These are phyloP conservation scores for Neodiprion lecontei DNA, from an alignment of 1,140 invertebrate genomes.

Conservation along the genomic window DNA sequence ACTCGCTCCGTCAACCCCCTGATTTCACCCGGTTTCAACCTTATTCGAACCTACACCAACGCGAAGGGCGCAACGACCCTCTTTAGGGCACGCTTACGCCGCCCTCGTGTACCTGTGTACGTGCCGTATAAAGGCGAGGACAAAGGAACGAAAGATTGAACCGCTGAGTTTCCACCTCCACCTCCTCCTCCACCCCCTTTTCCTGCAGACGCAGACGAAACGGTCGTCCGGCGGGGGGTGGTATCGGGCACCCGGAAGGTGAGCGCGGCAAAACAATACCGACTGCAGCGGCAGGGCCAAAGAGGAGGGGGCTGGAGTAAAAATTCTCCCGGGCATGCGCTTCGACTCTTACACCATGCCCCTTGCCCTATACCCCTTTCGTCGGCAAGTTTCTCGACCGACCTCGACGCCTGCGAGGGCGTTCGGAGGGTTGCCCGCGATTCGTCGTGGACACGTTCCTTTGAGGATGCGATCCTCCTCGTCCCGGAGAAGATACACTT, in stretches of 20 bases:
- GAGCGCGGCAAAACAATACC: neutral
- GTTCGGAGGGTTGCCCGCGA: too few species aligned
- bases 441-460: too few species aligned
- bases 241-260: neutral
- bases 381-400: too few species aligned
- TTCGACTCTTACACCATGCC: neutral
- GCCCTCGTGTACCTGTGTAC: conserved; percentile 16
- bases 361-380: too few species aligned
- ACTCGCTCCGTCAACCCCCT: too few species aligned
- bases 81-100: neutral
- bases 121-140: conserved; percentile 28
- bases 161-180: neutral
- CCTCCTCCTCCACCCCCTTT: neutral
- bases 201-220: neutral
- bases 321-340: neutral
- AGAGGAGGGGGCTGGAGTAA: neutral
- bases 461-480: too few species aligned
- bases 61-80: neutral
- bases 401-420: too few species aligned
- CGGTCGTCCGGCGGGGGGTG: neutral
- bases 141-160: neutral
- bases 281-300: neutral
- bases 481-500: neutral
- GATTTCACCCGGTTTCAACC: too few species aligned
- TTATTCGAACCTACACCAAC: neutral